Evolutionary conservation across 2,888 invertebrate species (phyloP), one percentile per base, ranked within the genome.

Genomic region (Adela reaumurella): DNA sequence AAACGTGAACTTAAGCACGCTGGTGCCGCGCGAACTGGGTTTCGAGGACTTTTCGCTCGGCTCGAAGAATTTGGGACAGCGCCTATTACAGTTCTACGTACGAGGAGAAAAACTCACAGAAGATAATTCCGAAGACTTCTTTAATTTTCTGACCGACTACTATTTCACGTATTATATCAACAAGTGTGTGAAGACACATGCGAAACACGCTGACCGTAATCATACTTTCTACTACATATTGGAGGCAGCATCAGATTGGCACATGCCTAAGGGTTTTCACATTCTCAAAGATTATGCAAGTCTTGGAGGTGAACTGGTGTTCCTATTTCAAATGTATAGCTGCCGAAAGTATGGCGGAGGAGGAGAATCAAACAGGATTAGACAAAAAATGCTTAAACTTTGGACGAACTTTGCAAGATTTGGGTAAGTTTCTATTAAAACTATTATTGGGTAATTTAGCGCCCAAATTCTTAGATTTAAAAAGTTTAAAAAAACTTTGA

Each of bases 341-440:
- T 53, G 47, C 58, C 60, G 10, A 60, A 62, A 14, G 51, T 51
- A 19, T 55, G 57, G 5, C 50, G 73, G 73, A 17, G 70, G 67
- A 53, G 58, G 67, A 48, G 72, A 76, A 54, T 70, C 72, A 8
- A 56, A 70, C 2, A 62, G 53, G 45, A 72, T 69, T 17, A 67
- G 70, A 53, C 64, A 57, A 18, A 65, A 69, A 59, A 64, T 77
- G 46, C 57, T 74, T 2, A 70, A 64, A 57, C 65, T 80, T 70
- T 81, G 80, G 77, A 78, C 78, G 0, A 79, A 80, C 57, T 81
- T 81, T 58, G 78, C 80, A 35, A 78, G 72, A 66, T 68, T 64
- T 55, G 71, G 80, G 81, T 80, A 64, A 28, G 41, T 19, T 17
- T 8, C 8, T 17, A 2, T 16, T 16, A 46, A 24, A 19, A 8